Percentiles rank a stretch among this genome's conserved stretches.
phyloP scores from a whole-genome alignment of 37 sponge, comb jelly and placozoan species.

The Cladorhizidae sp. region DNA sequence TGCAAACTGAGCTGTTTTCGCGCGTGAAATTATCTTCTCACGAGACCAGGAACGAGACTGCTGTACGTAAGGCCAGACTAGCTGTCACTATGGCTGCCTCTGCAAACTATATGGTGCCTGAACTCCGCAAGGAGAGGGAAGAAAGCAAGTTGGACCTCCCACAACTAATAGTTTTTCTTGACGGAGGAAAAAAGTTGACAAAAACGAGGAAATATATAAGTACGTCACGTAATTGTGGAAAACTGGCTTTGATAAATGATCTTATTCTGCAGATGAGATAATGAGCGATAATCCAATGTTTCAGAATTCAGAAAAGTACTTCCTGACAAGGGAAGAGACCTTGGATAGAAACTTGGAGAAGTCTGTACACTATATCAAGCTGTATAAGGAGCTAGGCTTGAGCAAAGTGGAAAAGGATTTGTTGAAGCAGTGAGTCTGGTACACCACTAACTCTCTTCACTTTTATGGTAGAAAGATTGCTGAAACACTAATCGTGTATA shows the following conservation, averaged over 20 bases:
- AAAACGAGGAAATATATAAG: constrained; percentile 51
- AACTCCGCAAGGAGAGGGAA: constrained; percentile 67
- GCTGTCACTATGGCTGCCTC: neutral
- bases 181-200: constrained; percentile 71
- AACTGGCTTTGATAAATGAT: neutral
- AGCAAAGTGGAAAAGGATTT: constrained; percentile 7
- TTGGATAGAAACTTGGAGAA: constrained; percentile 53
- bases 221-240: constrained; percentile 17
- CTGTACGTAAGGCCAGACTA: no score
- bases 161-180: constrained; percentile 58
- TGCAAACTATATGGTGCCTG: constrained; percentile 35
- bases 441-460: no score
- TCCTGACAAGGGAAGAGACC: constrained; percentile 65
- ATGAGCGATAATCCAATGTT: constrained; percentile 55
- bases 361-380: constrained; percentile 32
- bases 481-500: no score
- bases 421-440: neutral
- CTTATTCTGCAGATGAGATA: constrained; percentile 25
- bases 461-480: no score
- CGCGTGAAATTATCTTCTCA: no score
- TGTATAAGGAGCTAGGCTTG: constrained; percentile 21
- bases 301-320: constrained; percentile 38
- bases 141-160: constrained; percentile 41
- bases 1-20: no score
- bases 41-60: no score